phyloP scores from a whole-genome alignment of 2,888 invertebrate species.

The Malachius bipustulatus region DNA sequence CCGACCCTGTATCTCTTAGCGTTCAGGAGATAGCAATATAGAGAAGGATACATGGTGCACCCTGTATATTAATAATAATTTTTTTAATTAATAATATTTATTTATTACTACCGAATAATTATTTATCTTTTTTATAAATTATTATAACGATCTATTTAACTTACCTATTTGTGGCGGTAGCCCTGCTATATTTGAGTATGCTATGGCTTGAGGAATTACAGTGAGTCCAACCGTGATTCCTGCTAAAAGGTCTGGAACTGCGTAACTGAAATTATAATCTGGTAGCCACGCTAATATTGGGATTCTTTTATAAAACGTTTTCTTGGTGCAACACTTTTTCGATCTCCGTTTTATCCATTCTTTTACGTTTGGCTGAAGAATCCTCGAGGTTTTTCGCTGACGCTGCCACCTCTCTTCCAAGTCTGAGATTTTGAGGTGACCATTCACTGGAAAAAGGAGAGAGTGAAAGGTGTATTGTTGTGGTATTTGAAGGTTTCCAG shows the following conservation, averaged over 20 bases:
- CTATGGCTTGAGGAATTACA: slow-evolving; percentile 50
- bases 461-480: too few relatives aligned
- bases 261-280: slow-evolving; percentile 49
- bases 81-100: too few relatives aligned
- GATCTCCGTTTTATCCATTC: slow-evolving; percentile 38
- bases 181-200: slow-evolving; percentile 45
- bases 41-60: too few relatives aligned
- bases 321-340: slow-evolving; percentile 46
- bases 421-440: slow-evolving; percentile 18
- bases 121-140: too few relatives aligned
- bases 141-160: slow-evolving; percentile 6
- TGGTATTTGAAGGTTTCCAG: too few relatives aligned
- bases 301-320: slow-evolving; percentile 48
- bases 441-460: slow-evolving; percentile 11
- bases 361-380: slow-evolving; percentile 22
- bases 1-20: too few relatives aligned
- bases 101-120: too few relatives aligned
- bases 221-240: slow-evolving; percentile 61
- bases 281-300: slow-evolving; percentile 61
- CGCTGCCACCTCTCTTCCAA: slow-evolving; percentile 24
- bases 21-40: too few relatives aligned
- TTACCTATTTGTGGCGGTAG: slow-evolving; percentile 53
- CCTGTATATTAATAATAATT: too few relatives aligned
- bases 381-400: slow-evolving; percentile 10
- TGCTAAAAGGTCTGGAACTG: slow-evolving; percentile 67